Evolutionary conservation across 2,888 invertebrate genomes (phyloP), one percentile per base, ranked within the genome.

Genomic region (Drosophila buzzatii): DNA sequence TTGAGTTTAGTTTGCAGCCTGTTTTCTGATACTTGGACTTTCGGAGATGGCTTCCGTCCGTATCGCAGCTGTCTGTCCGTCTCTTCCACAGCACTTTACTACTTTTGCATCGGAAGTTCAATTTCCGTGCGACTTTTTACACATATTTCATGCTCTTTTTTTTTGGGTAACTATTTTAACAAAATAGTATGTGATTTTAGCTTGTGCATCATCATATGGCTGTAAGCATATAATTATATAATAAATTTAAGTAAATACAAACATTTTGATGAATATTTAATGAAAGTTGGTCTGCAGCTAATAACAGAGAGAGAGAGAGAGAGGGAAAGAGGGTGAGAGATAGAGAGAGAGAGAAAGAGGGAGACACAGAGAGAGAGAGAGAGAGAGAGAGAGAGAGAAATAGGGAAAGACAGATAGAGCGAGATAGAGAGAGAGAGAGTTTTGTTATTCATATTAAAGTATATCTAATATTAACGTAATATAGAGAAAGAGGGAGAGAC

Each of bases 61-160:
- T 85, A 63, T 75, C 62, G 56, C 57, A 57, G 61, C 63, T 61
- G 61, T 52, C 73, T 33, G 47, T 44, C 35, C 53, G 71, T 44
- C 69, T 56, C 73, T 68, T 68, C 20, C 68, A 51, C 27, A 62
- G 81, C 72, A 83, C 76, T 81, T 65, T 75, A 68, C 39, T 75
- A 62, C 73, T 64, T 69, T 78, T 70, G 60, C 74, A 76, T 56
- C 81, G 89, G 86, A 89, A 82, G 86, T 89, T 89, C 82, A 82
- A 86, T 89, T 86, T 89, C 87, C 86, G 84, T 45, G 49, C 7
- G 18, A 63, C 64, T 69, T 67, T 53, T 42, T n/a, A 44, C 9
- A 61, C n/a, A 42, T 6, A n/a, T 53, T 20, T 14, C 4, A 16
- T 20, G 9, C 9, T 16, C 9, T 52, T 37, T 23, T 44, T 47